phyloP scores from a whole-genome alignment of 2,888 invertebrate genomes.

The Tenthredo distinguenda region DNA sequence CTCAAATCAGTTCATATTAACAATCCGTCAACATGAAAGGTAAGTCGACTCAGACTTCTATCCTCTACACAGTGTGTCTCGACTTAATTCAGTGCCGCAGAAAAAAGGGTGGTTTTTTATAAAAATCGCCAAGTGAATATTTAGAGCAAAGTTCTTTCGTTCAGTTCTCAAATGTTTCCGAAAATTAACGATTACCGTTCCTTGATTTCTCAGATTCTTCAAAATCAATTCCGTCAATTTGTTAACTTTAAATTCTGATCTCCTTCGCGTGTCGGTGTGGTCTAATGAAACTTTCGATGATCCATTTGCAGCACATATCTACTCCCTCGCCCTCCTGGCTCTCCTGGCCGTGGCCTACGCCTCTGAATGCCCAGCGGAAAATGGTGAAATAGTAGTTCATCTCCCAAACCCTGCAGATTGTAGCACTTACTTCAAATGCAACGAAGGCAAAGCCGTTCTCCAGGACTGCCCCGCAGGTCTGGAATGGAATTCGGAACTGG shows the following conservation, averaged over 20 bases:
- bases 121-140: not conserved
- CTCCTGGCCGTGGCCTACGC: conserved; percentile 53
- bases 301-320: not conserved
- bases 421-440: conserved; percentile 64
- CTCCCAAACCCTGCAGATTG: conserved; percentile 66
- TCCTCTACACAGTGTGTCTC: not conserved
- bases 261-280: not conserved
- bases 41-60: not conserved
- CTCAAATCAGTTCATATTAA: not conserved
- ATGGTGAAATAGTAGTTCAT: conserved; percentile 60
- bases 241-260: not conserved
- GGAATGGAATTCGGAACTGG: conserved; percentile 63
- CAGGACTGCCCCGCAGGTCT: conserved; percentile 67
- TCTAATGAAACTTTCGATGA: conserved; percentile 52
- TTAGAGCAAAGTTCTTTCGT: not conserved
- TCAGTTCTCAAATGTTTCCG: not conserved
- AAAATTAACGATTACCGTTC: not conserved
- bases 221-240: not conserved
- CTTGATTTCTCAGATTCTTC: too few species aligned
- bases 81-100: not conserved
- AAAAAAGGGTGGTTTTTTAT: not conserved
- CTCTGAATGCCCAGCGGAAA: conserved; percentile 55
- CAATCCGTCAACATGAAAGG: conserved; percentile 31
- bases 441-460: conserved; percentile 58
- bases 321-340: conserved; percentile 55